Evolutionary conservation across 2,888 invertebrate species (phyloP), one percentile per base, ranked within the genome.

Genomic region (Napeogenes inachia): DNA sequence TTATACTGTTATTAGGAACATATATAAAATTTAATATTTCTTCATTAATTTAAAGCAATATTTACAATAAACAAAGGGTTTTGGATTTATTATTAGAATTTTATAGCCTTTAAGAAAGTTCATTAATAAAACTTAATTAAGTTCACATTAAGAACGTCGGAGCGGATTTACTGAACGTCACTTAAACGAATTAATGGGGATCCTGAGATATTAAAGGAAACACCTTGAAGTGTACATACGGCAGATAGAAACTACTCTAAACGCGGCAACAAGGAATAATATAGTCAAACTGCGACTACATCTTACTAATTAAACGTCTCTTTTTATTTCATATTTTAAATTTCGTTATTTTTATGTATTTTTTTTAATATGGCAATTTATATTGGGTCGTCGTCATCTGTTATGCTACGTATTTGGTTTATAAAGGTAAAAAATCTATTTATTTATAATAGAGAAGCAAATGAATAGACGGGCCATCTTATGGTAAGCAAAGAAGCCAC

Each of bases 91-190:
- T 67, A 69, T 71, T 64, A 70, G 63, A 68, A 70, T 71, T 73
- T 71, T 68, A 68, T 64, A 60, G 65, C 64, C 65, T 60, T 55
- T 61, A 70, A 68, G 70, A 73, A 74, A 76, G 79, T 82, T 82
- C 81, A 84, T 86, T 85, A 85, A 85, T 85, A 78, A 80, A 82
- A 84, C 78, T 84, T 86, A 87, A 87, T 87, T 86, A 85, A 85
- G 81, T 83, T 79, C 77, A 80, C 82, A 84, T 87, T 86, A 82
- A 85, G 81, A 75, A 79, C 82, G 83, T 82, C 84, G 78, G 81
- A 76, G 74, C 71, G 83, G 84, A 85, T 86, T 86, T 84, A 77
- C 81, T 75, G 76, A 78, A 78, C 82, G 82, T 80, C 82, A 81
- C 83, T 82, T 81, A 77, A 78, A 81, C 78, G 84, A 84, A 87